A percentile compares a stretch with the other conserved stretches of the same genome.
Conservation (phyloP, 2,797 vertebrate genomes). For the Numenius phaeopus region DNA sequence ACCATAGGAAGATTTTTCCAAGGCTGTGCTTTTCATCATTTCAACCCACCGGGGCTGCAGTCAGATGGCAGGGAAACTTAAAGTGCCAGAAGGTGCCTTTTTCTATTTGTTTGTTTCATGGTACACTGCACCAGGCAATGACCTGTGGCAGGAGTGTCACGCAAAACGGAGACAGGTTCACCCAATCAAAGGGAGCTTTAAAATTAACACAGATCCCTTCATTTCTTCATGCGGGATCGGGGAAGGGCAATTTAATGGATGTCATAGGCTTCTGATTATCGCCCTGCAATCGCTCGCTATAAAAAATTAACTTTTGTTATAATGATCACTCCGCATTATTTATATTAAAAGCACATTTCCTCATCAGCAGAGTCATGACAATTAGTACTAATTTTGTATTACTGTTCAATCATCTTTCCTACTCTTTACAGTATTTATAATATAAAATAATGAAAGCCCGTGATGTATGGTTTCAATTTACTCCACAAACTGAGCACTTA, state of each 20-base stretch:
- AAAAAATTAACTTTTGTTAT: constrained; percentile 71
- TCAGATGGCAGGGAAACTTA: constrained; percentile 88
- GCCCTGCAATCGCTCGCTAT: constrained; percentile 57
- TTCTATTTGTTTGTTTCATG: constrained; percentile 99
- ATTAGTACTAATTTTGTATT: constrained; percentile 76
- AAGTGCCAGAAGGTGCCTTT: constrained; percentile 97
- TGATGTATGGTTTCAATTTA: constrained; percentile 86
- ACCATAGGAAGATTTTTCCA: constrained; percentile 87
- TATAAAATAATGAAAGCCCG: constrained; percentile 79
- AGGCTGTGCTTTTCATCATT: constrained; percentile 86
- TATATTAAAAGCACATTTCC: constrained; percentile 50
- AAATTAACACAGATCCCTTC: constrained; percentile 96
- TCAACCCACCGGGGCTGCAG: constrained; percentile 83
- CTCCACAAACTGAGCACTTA: constrained; percentile 83
- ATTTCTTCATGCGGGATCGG: constrained; percentile 83
- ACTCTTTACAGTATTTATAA: constrained; percentile 77
- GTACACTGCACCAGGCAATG: constrained; percentile 94
- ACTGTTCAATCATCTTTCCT: constrained; percentile 78
- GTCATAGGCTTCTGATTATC: constrained; percentile 77
- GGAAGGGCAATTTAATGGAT: constrained; percentile 87
- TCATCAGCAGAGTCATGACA: constrained; percentile 51
- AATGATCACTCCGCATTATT: constrained; percentile 49
- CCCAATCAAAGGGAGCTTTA: constrained; percentile 93
- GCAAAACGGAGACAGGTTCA: constrained; percentile 87
- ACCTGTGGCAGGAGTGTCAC: constrained; percentile 93